Evolutionary conservation across 92 coral and sea anemone genomes (phyloP).

Genomic region (Hydrozoanthus gracilis): DNA sequence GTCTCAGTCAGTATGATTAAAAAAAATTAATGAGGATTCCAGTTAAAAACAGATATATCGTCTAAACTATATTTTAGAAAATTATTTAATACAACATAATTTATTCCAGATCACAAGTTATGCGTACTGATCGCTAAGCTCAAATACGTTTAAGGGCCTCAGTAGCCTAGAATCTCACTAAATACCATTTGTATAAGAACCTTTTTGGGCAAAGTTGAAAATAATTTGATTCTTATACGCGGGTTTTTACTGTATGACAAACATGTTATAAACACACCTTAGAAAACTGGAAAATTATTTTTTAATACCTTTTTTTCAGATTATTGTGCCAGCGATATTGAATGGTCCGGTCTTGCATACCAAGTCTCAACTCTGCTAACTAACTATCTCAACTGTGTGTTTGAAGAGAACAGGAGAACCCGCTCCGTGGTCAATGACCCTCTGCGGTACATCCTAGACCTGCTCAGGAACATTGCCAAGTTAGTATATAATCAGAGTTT

Average conservation of each 20-base stretch:
- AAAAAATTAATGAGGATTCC: no score
- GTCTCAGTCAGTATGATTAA: no score
- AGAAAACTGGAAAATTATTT: no score
- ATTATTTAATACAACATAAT: no score
- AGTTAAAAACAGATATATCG: no score
- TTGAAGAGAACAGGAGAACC: conserved; percentile 73
- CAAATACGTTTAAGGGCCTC: no score
- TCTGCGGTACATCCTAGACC: conserved; percentile 82
- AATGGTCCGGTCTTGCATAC: conserved; percentile 97
- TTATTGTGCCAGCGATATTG: conserved; percentile 83
- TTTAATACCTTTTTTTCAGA: conserved; percentile 47
- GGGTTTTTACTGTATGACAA: background rate
- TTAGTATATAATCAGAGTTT: conserved; percentile 12
- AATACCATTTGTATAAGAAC: no score
- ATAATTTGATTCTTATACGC: background rate
- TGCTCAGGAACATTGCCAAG: conserved; percentile 88
- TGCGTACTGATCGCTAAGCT: no score
- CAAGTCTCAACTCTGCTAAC: conserved; percentile 93
- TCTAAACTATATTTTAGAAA: no score
- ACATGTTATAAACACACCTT: background rate
- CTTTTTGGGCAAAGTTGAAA: no score
- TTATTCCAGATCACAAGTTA: no score
- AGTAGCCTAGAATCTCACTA: no score
- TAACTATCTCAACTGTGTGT: conserved; percentile 78
- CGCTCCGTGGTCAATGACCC: conserved; percentile 71